Evolutionary conservation across 2,888 invertebrate genomes (phyloP).

Genomic region (Tupiocoris notatus): DNA sequence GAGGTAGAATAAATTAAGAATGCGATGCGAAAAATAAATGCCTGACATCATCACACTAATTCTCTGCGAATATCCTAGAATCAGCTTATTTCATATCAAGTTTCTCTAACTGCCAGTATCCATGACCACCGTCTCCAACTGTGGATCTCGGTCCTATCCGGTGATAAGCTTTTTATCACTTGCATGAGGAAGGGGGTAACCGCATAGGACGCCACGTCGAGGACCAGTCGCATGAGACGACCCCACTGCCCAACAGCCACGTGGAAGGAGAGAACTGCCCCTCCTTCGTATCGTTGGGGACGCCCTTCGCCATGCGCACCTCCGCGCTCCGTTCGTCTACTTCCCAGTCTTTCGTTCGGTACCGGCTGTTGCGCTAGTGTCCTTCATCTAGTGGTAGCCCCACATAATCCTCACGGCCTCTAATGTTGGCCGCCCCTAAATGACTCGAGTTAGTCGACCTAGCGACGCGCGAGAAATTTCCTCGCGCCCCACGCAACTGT

Average conservation of each 20-base stretch:
- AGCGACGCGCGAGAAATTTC: neutral
- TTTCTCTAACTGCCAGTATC: neutral
- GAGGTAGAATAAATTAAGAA: too few relatives aligned
- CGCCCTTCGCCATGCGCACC: conserved; percentile 27
- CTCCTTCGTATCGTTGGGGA: neutral
- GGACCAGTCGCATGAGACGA: too few relatives aligned
- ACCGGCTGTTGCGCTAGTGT: conserved; percentile 16
- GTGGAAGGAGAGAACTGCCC: neutral
- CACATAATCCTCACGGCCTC: neutral
- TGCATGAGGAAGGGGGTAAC: too few relatives aligned
- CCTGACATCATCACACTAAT: too few relatives aligned
- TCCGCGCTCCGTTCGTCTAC: neutral
- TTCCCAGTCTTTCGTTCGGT: conserved; percentile 28
- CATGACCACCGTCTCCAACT: neutral
- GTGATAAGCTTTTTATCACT: too few relatives aligned
- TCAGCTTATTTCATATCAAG: too few relatives aligned
- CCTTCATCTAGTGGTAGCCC: neutral
- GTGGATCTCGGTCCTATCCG: neutral
- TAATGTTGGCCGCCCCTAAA: neutral
- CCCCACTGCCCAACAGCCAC: too few relatives aligned
- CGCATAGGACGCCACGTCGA: too few relatives aligned
- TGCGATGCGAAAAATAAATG: too few relatives aligned
- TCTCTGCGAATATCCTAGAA: too few relatives aligned
- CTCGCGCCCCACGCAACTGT: neutral
- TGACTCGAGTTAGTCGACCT: neutral